Evolutionary conservation across 1,140 invertebrate genomes (phyloP), one percentile per base, ranked within the genome.

Genomic region (Acyrthosiphon pisum): DNA sequence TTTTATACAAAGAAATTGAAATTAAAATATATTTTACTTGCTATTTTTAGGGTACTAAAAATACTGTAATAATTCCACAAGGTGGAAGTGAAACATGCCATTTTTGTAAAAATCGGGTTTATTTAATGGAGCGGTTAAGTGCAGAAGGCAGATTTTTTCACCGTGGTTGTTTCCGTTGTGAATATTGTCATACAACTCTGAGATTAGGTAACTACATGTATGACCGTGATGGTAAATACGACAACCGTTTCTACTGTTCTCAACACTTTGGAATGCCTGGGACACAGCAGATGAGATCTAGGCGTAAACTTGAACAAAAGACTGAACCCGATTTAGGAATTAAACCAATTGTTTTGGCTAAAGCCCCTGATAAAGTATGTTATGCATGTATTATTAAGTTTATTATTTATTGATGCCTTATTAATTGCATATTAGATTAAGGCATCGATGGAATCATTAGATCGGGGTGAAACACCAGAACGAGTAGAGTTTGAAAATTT

Each of bases 111-210:
- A 98, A 98, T 95, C 96, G 97, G 30, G 98, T 99, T 50, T 99
- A 99, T 95, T 95, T 98, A 30, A 98, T 98, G 97, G 98, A 99
- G 95, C 96, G 97, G 93, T 96, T 98, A 94, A 97, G 96, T 94
- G 97, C 98, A 11, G 98, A 98, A 96, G 98, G 97, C 81, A 96
- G 97, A 94, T 97, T 98, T 94, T 98, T 99, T 95, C 98, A 99
- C 95, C 96, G 98, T 87, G 97, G 97, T 93, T 98, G 98, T 95
- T 97, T 98, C 94, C 96, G 96, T 94, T 97, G 97, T 95, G 97
- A 97, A 95, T 97, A 97, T 95, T 98, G 97, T 94, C 96, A 96
- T 93, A 96, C 96, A 90, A 96, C 96, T 37, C 95, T 98, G 48
- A 96, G 97, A 94, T 96, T 97, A 94, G 97, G 97, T 86, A 96